phyloP scores from a whole-genome alignment of 2,797 vertebrate species.

The Bovichtus diacanthus region DNA sequence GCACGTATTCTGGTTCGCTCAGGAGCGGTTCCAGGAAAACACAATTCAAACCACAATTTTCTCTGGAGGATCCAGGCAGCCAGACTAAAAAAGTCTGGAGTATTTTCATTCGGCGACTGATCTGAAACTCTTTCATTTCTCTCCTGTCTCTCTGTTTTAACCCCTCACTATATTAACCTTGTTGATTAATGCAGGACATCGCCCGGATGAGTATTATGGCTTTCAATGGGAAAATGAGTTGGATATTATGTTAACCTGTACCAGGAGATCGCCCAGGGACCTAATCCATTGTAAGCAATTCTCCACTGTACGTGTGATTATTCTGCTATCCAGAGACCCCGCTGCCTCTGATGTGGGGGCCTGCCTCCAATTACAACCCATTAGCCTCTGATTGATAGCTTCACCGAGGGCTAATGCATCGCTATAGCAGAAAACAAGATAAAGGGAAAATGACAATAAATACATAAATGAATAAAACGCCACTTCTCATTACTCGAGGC shows the following conservation, averaged over 20 bases:
- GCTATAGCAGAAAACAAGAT: constrained; percentile 67
- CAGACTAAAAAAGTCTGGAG: neutral
- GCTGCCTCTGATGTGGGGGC: constrained; percentile 62
- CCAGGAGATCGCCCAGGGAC: constrained; percentile 39
- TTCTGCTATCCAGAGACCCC: constrained; percentile 53
- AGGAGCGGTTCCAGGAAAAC: constrained; percentile 11
- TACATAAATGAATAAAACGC: constrained; percentile 76
- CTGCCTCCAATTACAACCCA: constrained; percentile 78
- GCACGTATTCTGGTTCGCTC: constrained; percentile 28
- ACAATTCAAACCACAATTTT: neutral
- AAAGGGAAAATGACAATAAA: constrained; percentile 75
- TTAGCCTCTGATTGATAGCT: constrained; percentile 80
- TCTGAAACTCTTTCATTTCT: neutral
- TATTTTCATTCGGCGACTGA: neutral
- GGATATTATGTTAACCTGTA: constrained; percentile 54
- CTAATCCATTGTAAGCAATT: constrained; percentile 39
- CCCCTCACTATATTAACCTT: constrained; percentile 34
- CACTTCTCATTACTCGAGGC: constrained; percentile 65
- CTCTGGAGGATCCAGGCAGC: neutral
- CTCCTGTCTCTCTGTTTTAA: constrained; percentile 17
- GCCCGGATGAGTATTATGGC: constrained; percentile 46
- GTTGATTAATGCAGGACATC: constrained; percentile 50
- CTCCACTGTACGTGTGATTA: constrained; percentile 59
- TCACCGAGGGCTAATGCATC: constrained; percentile 75
- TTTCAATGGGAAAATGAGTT: constrained; percentile 63